Percentiles rank a stretch among this genome's conserved stretches.
These are phyloP conservation scores for Nymphalis urticae DNA, from an alignment of 2,888 invertebrate genomes.

Conservation along the genomic window DNA sequence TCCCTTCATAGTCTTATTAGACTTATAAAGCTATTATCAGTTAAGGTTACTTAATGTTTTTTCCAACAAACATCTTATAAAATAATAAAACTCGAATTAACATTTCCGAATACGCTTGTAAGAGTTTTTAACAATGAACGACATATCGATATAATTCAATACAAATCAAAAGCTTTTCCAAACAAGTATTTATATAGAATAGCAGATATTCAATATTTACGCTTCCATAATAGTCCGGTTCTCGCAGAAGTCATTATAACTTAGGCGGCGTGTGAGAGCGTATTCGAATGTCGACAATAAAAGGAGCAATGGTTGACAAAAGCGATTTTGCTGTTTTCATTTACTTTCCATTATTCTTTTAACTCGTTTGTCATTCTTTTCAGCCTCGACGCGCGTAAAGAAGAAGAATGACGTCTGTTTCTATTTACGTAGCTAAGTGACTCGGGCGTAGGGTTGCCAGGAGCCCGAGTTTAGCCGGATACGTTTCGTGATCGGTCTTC, in stretches of 20 bases:
- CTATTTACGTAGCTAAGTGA: slow-evolving; percentile 72
- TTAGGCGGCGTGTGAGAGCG: slow-evolving; percentile 27
- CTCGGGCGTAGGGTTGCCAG: slow-evolving; percentile 37
- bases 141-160: slow-evolving; percentile 16
- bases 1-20: too few species aligned
- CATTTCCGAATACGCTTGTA: too few species aligned
- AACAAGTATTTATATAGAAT: slow-evolving; percentile 17
- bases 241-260: slow-evolving; percentile 38
- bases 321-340: slow-evolving; percentile 77
- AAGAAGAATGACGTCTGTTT: slow-evolving; percentile 71
- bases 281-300: slow-evolving; percentile 24
- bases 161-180: slow-evolving; percentile 10
- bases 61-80: neutral
- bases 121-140: neutral
- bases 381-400: slow-evolving; percentile 62
- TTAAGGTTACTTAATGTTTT: too few species aligned
- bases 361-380: slow-evolving; percentile 79
- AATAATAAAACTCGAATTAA: slow-evolving; percentile 1
- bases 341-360: slow-evolving; percentile 78
- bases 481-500: too few species aligned
- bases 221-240: slow-evolving; percentile 25
- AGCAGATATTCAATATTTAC: slow-evolving; percentile 29
- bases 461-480: too few species aligned
- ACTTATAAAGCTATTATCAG: too few species aligned
- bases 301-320: slow-evolving; percentile 44